Conservation (phyloP, 2,888 invertebrate species). For the Elegia similella region DNA sequence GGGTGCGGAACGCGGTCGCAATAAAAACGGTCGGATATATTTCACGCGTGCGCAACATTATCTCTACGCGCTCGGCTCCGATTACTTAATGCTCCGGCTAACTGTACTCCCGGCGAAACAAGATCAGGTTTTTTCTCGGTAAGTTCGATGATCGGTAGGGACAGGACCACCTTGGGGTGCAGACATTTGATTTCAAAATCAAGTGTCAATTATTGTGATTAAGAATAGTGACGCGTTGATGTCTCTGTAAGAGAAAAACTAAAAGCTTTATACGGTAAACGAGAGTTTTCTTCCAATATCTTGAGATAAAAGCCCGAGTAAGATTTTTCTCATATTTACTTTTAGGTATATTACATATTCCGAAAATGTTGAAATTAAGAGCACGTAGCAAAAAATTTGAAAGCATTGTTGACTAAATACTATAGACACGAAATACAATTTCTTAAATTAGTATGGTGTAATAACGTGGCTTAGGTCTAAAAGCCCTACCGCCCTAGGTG, state of each 20-base stretch:
- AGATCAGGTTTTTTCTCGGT: conserved; percentile 74
- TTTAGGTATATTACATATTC: no score
- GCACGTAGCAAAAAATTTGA: no score
- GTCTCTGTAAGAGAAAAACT: conserved; percentile 4
- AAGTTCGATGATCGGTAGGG: conserved; percentile 71
- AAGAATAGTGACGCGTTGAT: conserved; percentile 3
- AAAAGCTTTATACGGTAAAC: background rate
- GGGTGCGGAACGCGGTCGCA: conserved; percentile 72
- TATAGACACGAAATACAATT: no score
- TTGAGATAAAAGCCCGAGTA: no score
- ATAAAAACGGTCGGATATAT: conserved; percentile 78
- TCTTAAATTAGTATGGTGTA: no score
- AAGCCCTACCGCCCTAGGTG: no score
- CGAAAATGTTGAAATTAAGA: no score
- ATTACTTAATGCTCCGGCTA: conserved; percentile 78
- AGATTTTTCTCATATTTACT: no score
- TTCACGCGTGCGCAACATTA: conserved; percentile 81
- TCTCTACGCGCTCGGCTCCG: conserved; percentile 74
- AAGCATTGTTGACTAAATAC: no score
- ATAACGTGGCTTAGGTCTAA: no score
- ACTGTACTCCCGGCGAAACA: conserved; percentile 75
- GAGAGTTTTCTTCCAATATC: no score
- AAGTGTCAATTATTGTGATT: background rate
- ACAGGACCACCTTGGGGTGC: conserved; percentile 46
- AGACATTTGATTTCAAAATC: conserved; percentile 23